Percentiles rank a stretch among this genome's conserved stretches.
Evolutionary conservation across 2,113 vertebrate genomes (phyloP).

Genomic region (Spheniscus mendiculus): DNA sequence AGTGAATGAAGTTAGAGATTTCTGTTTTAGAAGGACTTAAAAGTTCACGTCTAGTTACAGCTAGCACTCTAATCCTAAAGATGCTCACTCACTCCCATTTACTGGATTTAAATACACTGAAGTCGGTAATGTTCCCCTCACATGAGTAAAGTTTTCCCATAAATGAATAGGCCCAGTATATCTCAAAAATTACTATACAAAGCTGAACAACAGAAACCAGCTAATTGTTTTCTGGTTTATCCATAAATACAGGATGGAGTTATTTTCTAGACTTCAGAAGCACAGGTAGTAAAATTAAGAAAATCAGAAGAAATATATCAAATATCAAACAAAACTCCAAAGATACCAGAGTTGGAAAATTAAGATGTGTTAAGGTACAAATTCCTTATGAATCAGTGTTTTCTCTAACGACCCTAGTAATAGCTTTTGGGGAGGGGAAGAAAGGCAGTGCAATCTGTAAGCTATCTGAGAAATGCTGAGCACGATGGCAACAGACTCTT

Average conservation of each 20-base stretch:
- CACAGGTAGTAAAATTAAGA: not conserved
- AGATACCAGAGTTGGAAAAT: not conserved
- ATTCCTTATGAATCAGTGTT: not conserved
- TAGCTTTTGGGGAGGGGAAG: not conserved
- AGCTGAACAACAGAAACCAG: not conserved
- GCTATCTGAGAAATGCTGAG: not conserved
- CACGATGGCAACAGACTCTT: not conserved
- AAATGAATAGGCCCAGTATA: not conserved
- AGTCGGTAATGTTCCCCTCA: not conserved
- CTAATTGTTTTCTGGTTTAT: not conserved
- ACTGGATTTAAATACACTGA: not conserved
- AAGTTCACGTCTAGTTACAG: not conserved
- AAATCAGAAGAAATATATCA: not conserved
- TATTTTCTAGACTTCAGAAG: not conserved
- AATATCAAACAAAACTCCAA: not conserved
- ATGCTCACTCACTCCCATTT: not conserved
- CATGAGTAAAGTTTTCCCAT: not conserved
- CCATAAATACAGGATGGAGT: not conserved
- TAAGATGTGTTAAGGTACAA: not conserved
- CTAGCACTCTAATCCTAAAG: not conserved
- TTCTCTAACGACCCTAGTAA: not conserved
- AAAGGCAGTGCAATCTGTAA: not conserved
- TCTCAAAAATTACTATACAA: not conserved
- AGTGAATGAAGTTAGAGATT: not conserved
- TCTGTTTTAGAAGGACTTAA: not conserved